Base-by-base conservation (phyloP, 2,888 invertebrate species). In the Ochlodes sylvanus region DNA sequence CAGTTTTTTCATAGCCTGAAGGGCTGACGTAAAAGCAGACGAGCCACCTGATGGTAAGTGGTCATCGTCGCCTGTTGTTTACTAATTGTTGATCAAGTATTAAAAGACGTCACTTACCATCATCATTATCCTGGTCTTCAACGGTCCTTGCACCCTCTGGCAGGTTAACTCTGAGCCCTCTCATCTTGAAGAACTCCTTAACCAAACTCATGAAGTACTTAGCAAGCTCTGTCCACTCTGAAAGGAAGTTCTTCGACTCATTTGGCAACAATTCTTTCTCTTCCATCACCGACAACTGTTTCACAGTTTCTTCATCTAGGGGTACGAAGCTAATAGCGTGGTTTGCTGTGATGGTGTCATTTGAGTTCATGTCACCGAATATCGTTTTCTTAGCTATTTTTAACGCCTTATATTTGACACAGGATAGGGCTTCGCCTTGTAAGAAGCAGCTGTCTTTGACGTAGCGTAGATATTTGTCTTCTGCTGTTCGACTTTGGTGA, bases 71-170 rank as follows among this genome's bases (percentile, higher is more conserved):
- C n/a, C n/a, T n/a, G n/a, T n/a, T n/a, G 27, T 27, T 27, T 27
- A 27, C 27, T 2, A 4, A 27, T 27, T 4, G 38, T 0, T n/a
- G n/a, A n/a, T n/a, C 0, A 38, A 38, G 10, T 38, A 38, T 38
- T 38, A 38, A 38, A 38, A 38, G 38, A 38, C 9, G 38, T 38
- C 3, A 73, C 78, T 79, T 77, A 79, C 85, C 83, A 73, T 86
- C 86, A 61, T 85, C 83, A 21, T 78, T 78, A 6, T 81, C 81
- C 14, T 84, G 85, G 34, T 90, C 89, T 70, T 90, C 89, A 61
- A 93, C 85, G 34, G 91, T 89, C 65, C 90, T 83, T 0, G 94
- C 89, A 0, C 93, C 93, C 73, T 91, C 90, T 0, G 93, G 93
- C 1, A 94, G 73, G 58, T 87, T 85, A 0, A 93, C 86, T 69